Conservation (phyloP, 2,113 vertebrate species). For the Cairina moschata region DNA sequence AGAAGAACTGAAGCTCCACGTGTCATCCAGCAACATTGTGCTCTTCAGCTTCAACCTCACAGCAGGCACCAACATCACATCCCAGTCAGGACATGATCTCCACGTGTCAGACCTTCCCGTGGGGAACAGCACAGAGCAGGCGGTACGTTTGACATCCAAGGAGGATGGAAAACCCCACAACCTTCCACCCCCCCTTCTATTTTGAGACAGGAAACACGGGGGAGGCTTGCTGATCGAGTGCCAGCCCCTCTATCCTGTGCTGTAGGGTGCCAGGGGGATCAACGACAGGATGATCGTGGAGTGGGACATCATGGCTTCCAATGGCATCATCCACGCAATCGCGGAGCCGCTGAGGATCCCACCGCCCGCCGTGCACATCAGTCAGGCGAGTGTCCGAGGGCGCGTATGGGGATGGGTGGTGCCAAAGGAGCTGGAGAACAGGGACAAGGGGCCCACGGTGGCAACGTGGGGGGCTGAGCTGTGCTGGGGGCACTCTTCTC, state of each 20-base stretch:
- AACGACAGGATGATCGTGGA: conserved; percentile 80
- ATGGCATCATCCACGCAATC: conserved; percentile 92
- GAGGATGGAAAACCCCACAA: neutral
- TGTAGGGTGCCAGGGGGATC: conserved; percentile 79
- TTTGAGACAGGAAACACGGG: neutral
- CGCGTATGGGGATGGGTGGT: fast-evolving
- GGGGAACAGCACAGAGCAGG: conserved; percentile 61
- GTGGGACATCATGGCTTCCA: conserved; percentile 91
- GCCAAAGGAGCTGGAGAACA: fast-evolving
- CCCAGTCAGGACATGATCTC: conserved; percentile 85
- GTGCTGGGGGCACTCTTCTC: too few species aligned
- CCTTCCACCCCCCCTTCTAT: neutral
- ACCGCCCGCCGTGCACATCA: conserved; percentile 1
- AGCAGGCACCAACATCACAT: conserved; percentile 73
- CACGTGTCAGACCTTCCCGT: conserved; percentile 38
- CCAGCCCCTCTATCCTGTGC: neutral
- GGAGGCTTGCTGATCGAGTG: neutral
- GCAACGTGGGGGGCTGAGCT: too few species aligned
- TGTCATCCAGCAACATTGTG: conserved; percentile 79
- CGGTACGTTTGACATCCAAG: conserved; percentile 27
- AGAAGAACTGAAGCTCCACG: conserved; percentile 90
- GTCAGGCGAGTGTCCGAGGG: neutral
- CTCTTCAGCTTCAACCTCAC: conserved; percentile 82
- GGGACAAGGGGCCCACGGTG: fast-evolving
- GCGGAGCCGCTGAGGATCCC: conserved; percentile 84